Evolutionary conservation across 2,888 invertebrate genomes (phyloP).

Genomic region (Drosophila silvestris): DNA sequence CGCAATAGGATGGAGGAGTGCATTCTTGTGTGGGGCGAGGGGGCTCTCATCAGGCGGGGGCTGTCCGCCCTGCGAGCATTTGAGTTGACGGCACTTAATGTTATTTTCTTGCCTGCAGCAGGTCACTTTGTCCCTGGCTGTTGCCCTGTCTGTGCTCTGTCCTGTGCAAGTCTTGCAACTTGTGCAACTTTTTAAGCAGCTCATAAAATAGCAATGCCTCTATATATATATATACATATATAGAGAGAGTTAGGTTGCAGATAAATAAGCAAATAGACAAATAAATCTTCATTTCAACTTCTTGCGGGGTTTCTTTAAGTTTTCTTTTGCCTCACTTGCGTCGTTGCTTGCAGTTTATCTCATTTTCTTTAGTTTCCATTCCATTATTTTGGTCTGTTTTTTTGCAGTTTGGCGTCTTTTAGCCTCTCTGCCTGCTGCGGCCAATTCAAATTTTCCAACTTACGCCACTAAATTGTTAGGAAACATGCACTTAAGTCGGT

Average conservation of each 20-base stretch:
- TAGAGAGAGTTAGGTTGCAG: conserved; percentile 62
- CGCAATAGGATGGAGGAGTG: conserved; percentile 17
- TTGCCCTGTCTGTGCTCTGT: conserved; percentile 7
- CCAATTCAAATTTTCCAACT: conserved; percentile 79
- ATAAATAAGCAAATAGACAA: conserved; percentile 81
- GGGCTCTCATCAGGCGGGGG: conserved; percentile 14
- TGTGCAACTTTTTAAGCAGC: conserved; percentile 53
- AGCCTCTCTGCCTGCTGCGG: conserved; percentile 51
- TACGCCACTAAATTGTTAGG: conserved; percentile 80
- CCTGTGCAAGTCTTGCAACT: conserved; percentile 14
- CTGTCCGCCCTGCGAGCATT: conserved; percentile 24
- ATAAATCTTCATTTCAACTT: conserved; percentile 81
- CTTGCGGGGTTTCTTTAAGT: conserved; percentile 66
- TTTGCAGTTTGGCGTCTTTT: conserved; percentile 20
- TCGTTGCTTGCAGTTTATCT: conserved; percentile 21
- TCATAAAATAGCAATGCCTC: conserved; percentile 47
- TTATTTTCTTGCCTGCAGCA: conserved; percentile 45
- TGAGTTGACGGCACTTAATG: conserved; percentile 66
- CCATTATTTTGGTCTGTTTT: not conserved
- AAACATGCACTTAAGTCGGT: conserved; percentile 79
- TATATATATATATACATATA: not conserved
- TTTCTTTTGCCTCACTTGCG: conserved; percentile 29
- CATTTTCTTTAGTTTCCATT: not conserved
- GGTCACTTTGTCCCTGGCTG: conserved; percentile 26
- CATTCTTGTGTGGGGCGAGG: not conserved